Percentiles rank a stretch among this genome's conserved stretches.
phyloP scores from a whole-genome alignment of 2,797 vertebrate genomes.

The Harpagifer antarcticus region DNA sequence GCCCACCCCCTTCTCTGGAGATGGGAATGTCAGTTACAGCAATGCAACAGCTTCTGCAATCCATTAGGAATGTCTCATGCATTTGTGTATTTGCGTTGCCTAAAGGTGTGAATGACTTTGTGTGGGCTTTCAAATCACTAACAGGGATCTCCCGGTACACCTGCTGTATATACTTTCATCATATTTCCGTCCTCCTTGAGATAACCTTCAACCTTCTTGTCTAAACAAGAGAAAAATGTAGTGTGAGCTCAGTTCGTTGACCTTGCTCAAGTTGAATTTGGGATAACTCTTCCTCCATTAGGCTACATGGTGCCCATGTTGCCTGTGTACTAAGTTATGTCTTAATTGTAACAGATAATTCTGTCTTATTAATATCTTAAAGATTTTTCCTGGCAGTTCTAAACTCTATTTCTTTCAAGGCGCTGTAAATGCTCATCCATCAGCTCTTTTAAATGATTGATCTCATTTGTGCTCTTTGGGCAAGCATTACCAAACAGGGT shows the following conservation, averaged over 20 bases:
- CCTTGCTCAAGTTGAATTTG: conserved; percentile 31
- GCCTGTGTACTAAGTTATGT: neutral
- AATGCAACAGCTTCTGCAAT: conserved; percentile 16
- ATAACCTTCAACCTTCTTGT: conserved; percentile 19
- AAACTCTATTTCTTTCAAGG: conserved; percentile 16
- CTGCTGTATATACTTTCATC: conserved; percentile 19
- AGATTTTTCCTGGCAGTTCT: conserved; percentile 8
- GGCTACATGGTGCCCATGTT: neutral
- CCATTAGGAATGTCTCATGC: conserved; percentile 31
- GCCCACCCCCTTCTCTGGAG: conserved; percentile 21
- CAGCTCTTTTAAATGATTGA: conserved; percentile 55
- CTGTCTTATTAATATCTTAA: conserved; percentile 6
- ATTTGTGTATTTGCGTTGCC: conserved; percentile 10
- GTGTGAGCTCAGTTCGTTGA: conserved; percentile 32
- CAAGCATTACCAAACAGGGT: conserved; percentile 29
- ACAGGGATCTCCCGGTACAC: conserved; percentile 15
- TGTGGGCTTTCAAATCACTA: conserved; percentile 54
- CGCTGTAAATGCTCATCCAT: conserved; percentile 24
- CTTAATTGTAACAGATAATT: conserved; percentile 13
- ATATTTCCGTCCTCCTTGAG: conserved; percentile 18
- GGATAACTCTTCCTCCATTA: conserved; percentile 29
- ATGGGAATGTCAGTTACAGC: conserved; percentile 33
- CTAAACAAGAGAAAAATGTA: conserved; percentile 30
- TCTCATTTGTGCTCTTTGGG: conserved; percentile 33
- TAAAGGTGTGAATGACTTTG: conserved; percentile 51